These are phyloP conservation scores for Elaeidobius kamerunicus DNA, from an alignment of 2,888 invertebrate species.

Conservation along the genomic window DNA sequence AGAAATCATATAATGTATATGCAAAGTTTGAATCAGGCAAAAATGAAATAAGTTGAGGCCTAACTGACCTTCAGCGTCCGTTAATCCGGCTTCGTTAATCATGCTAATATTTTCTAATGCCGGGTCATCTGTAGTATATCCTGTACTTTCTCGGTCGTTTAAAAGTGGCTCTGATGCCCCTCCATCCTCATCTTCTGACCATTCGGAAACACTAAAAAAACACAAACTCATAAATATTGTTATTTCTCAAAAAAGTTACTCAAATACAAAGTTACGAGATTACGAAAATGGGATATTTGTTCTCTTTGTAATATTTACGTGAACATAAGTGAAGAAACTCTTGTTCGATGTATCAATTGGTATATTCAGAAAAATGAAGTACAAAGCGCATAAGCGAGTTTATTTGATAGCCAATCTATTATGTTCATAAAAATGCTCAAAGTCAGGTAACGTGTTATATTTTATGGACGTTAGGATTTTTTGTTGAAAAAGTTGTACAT, in stretches of 20 bases:
- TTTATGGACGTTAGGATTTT: too few species aligned
- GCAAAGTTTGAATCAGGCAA: neutral
- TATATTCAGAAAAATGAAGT: neutral
- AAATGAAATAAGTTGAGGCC: neutral
- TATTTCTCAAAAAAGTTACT: neutral
- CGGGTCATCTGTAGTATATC: conserved; percentile 85
- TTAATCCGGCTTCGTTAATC: conserved; percentile 80
- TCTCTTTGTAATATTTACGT: too few species aligned
- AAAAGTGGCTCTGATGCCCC: conserved; percentile 60
- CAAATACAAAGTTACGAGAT: neutral
- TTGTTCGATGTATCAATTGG: neutral
- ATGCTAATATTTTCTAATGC: conserved; percentile 82
- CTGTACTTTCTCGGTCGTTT: conserved; percentile 63
- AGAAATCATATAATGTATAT: too few species aligned
- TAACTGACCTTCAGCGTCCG: conserved; percentile 73
- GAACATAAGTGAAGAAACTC: neutral
- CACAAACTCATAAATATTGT: neutral
- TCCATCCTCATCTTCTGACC: conserved; percentile 69
- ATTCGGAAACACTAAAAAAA: conserved; percentile 69
- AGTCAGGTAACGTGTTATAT: too few species aligned
- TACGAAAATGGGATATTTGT: too few species aligned
- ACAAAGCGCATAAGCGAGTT: too few species aligned
- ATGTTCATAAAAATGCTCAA: too few species aligned
- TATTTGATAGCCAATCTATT: too few species aligned
- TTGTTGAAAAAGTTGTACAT: too few species aligned